Base-by-base conservation (phyloP, 2,888 invertebrate genomes). In the Parascotia fuliginaria region DNA sequence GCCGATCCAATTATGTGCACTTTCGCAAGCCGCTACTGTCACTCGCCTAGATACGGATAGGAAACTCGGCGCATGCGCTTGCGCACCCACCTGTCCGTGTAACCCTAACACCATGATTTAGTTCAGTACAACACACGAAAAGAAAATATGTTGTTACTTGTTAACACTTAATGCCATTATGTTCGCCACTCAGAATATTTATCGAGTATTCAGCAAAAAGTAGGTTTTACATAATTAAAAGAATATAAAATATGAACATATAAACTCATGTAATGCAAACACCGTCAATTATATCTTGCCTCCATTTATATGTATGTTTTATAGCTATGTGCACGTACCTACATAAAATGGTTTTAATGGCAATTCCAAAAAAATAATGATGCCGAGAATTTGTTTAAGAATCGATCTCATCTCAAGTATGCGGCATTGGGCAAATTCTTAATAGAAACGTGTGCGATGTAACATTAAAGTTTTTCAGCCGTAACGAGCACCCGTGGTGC, bases 1-100 rank as follows among this genome's bases (percentile, higher is more conserved):
- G 81, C 83, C 89, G 90, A 91, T 90, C 88, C 90, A 92, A 92
- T 92, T 91, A 91, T 92, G 89, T 92, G 91, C 90, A 92, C 92
- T 92, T 92, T 92, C 92, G 90, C 90, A 89, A 91, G 88, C 86
- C 79, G 85, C 89, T 89, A 89, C 91, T 89, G 90, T 89, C 90
- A 87, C 87, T 90, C 85, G 91, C 92, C 92, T 92, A 92, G 91
- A 90, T 90, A 90, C 89, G 84, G 83, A 87, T 91, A 90, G 91
- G 87, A 88, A 89, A 90, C 90, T 85, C 81, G 70, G 60, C 71
- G 73, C 76, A 78, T 84, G 83, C 84, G 83, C 84, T 79, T 56
- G 86, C 81, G 71, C 83, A 79, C 81, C 84, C 84, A 85, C 83
- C 86, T 84, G 83, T 74, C 74, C 66, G 65, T 69, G 55, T 70